phyloP scores from a whole-genome alignment of 1,140 invertebrate genomes.

The Helicoverpa armigera region DNA sequence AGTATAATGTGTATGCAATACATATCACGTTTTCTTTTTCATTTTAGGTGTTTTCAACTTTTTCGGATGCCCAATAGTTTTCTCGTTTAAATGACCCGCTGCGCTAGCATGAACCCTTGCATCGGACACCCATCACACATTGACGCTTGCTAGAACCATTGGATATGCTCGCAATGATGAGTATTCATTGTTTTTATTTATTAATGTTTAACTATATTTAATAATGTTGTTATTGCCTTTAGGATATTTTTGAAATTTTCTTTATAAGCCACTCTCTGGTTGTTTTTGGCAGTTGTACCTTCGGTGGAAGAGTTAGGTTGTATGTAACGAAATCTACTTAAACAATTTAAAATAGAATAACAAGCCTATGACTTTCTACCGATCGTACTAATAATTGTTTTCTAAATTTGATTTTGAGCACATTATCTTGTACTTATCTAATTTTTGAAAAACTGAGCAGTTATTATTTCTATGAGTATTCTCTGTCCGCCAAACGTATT shows the following conservation, averaged over 20 bases:
- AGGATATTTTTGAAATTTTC: constrained; percentile 23
- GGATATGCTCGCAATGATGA: constrained; percentile 86
- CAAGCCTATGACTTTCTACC: too few species aligned
- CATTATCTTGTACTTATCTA: constrained; percentile 4
- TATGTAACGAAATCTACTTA: too few species aligned
- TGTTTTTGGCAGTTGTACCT: constrained; percentile 33
- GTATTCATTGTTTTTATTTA: constrained; percentile 84
- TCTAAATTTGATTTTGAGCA: neutral
- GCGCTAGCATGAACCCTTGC: constrained; percentile 73
- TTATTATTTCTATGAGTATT: constrained; percentile 5
- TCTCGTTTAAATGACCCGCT: constrained; percentile 85
- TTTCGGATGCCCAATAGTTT: constrained; percentile 87
- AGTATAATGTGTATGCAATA: constrained; percentile 60
- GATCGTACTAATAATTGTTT: constrained; percentile 3
- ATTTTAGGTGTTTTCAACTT: constrained; percentile 87
- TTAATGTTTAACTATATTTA: constrained; percentile 62
- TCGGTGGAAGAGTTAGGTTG: too few species aligned
- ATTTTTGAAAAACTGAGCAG: neutral
- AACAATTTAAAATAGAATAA: too few species aligned
- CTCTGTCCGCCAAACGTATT: constrained; percentile 30
- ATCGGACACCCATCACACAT: constrained; percentile 70
- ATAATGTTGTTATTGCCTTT: constrained; percentile 56
- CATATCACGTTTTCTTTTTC: constrained; percentile 85
- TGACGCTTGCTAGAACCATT: constrained; percentile 80
- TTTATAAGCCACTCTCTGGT: constrained; percentile 36